A percentile compares a stretch with the other conserved stretches of the same genome.
Evolutionary conservation across 2,797 vertebrate species (phyloP).

Genomic region (Gymnodraco acuticeps): DNA sequence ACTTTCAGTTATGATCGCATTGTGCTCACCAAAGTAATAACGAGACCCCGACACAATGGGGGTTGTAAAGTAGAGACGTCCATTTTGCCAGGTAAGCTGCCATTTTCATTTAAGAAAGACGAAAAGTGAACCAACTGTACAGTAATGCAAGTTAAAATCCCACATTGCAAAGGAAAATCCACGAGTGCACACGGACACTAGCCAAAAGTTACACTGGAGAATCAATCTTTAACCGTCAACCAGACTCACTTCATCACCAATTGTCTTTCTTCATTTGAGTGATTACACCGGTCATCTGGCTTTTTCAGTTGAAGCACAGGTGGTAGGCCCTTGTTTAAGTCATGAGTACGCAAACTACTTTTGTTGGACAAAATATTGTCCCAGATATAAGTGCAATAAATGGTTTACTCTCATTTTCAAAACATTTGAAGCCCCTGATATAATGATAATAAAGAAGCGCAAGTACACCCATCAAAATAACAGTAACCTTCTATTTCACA

Average conservation of each 20-base stretch:
- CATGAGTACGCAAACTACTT: background rate
- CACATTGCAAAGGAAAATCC: too few relatives aligned
- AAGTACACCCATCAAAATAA: too few relatives aligned
- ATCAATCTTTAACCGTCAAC: background rate
- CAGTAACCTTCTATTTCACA: too few relatives aligned
- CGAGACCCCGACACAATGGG: background rate
- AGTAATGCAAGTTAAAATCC: too few relatives aligned
- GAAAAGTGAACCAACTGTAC: background rate
- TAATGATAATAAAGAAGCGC: too few relatives aligned
- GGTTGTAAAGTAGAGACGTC: background rate
- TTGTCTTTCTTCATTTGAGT: conserved; percentile 3
- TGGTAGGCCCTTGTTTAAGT: background rate
- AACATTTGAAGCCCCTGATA: too few relatives aligned
- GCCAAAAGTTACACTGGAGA: background rate
- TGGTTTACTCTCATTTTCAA: too few relatives aligned
- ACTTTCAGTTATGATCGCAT: background rate
- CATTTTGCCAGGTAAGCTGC: background rate
- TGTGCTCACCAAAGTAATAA: background rate
- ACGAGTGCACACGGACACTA: too few relatives aligned
- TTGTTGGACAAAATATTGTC: too few relatives aligned
- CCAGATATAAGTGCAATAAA: too few relatives aligned
- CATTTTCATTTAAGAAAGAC: background rate
- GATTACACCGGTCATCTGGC: background rate
- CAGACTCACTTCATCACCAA: background rate
- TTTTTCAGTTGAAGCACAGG: background rate